Evolutionary conservation across 2,888 invertebrate genomes (phyloP), one percentile per base, ranked within the genome.

Genomic region (Chaetogeoica ovagalla): DNA sequence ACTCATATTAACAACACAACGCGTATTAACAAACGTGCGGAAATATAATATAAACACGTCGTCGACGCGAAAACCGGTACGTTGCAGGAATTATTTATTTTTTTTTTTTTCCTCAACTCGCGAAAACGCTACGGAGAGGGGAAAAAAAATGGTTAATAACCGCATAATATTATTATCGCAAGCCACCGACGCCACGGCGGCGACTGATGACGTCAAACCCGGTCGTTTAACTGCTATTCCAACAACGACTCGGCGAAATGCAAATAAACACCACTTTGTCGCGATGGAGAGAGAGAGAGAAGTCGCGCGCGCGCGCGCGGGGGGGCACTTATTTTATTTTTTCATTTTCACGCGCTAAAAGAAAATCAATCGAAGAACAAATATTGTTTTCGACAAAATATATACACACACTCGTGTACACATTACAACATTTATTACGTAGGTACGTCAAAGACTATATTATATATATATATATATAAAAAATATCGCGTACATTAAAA

Each of bases 151-250:
- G 37, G 57, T 52, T 30, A 30, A 30, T 30, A 30, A 30, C 30
- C 30, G 30, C 30, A 30, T 4, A 4, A 30, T 30, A 30, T 30
- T 30, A 19, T 19, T 19, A 17, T n/a, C 37, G 5, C n/a, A 57
- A 57, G 19, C 11, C 6, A n/a, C n/a, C n/a, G n/a, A n/a, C n/a
- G 59, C 19, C 30, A 30, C 30, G 30, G 30, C 30, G 30, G 30
- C 30, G 30, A 4, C 30, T 21, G 11, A 19, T 69, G 70, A 70
- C 70, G 70, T 70, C 57, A 57, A 70, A 70, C 17, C 13, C n/a
- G 13, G 23, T 70, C 1, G 52, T 23, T 60, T 60, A 23, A 60
- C 23, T 23, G 4, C 30, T 30, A 30, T 30, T 30, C n/a, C n/a
- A n/a, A n/a, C n/a, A n/a, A n/a, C n/a, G n/a, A 30, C 30, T 30